Evolutionary conservation across 2,797 vertebrate genomes (phyloP).

Genomic region (Eidolon dupreanum): DNA sequence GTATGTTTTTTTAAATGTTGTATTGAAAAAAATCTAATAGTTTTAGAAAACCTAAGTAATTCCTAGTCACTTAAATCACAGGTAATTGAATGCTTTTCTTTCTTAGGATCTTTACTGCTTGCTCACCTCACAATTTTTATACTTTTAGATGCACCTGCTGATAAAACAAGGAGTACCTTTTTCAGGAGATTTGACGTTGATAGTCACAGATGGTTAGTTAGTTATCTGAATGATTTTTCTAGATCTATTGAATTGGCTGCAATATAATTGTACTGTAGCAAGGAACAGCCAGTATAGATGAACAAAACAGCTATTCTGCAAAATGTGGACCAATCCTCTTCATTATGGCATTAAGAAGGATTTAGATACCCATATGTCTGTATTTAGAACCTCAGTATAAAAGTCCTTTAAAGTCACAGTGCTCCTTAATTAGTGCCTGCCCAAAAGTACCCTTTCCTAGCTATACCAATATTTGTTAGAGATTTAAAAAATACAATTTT

Average conservation of each 20-base stretch:
- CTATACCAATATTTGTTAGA: constrained; percentile 10
- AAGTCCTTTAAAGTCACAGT: neutral
- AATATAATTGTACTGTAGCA: neutral
- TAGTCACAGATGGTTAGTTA: neutral
- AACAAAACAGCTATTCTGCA: neutral
- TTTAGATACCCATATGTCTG: neutral
- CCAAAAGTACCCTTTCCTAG: neutral
- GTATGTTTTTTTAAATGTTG: neutral
- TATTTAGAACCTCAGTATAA: neutral
- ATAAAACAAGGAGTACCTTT: constrained; percentile 22
- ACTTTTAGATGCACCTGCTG: neutral
- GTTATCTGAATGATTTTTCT: constrained; percentile 34
- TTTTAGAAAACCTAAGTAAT: neutral
- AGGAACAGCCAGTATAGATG: neutral
- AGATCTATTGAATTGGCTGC: constrained; percentile 14
- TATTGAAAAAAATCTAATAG: neutral
- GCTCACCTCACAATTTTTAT: neutral
- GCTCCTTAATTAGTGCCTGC: neutral
- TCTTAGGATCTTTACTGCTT: neutral
- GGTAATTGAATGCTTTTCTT: neutral
- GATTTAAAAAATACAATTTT: neutral
- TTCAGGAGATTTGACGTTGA: neutral
- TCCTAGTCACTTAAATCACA: neutral
- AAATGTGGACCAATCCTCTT: neutral
- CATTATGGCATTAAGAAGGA: neutral